These are phyloP conservation scores for Cyphomyrus discorhynchus DNA, from an alignment of 2,113 vertebrate genomes.

Conservation along the genomic window DNA sequence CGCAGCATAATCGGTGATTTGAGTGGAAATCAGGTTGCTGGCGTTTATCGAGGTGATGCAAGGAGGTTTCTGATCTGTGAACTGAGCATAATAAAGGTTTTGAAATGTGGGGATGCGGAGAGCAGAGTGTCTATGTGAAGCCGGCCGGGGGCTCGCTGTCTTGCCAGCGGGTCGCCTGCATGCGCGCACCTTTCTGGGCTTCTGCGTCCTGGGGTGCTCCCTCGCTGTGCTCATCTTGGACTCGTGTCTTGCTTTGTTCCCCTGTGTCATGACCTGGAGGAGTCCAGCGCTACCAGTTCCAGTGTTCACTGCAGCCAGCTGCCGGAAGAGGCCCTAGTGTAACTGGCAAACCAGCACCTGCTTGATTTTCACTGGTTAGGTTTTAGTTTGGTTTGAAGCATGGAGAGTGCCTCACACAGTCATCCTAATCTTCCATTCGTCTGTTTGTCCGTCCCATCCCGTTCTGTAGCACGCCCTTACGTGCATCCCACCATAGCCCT, in stretches of 20 bases:
- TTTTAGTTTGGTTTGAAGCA: background rate
- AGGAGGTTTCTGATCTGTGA: conserved; percentile 11
- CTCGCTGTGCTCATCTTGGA: background rate
- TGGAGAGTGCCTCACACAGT: background rate
- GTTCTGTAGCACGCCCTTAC: background rate
- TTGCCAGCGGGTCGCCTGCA: background rate
- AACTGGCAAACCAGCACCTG: background rate
- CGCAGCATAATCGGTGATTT: conserved; percentile 6
- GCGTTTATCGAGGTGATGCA: conserved; percentile 16
- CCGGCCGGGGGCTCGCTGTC: background rate
- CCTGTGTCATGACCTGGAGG: background rate
- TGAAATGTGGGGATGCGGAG: background rate
- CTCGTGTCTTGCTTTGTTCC: background rate
- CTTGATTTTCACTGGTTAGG: background rate
- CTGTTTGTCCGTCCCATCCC: background rate
- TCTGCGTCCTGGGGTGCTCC: background rate
- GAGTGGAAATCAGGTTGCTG: background rate
- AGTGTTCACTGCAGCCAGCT: background rate
- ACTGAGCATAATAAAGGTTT: conserved; percentile 24
- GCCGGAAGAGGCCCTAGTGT: background rate
- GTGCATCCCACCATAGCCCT: background rate
- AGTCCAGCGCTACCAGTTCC: background rate
- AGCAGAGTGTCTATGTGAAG: conserved; percentile 8
- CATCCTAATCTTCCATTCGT: background rate
- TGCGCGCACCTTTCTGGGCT: background rate